Evolutionary conservation across 1,140 invertebrate species (phyloP), one percentile per base, ranked within the genome.

Genomic region (Pentalonia nigronervosa): DNA sequence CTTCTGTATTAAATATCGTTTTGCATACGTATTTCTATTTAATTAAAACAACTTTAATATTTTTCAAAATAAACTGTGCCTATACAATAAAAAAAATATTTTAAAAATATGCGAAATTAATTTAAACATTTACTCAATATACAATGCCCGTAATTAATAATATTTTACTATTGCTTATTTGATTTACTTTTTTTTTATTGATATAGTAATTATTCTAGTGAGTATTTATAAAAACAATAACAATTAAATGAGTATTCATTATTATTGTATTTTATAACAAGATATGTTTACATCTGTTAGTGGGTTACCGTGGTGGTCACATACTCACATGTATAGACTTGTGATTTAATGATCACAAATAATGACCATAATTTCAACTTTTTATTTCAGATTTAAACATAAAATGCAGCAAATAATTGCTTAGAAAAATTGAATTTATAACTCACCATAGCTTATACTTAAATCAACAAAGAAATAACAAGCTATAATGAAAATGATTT

Each of bases 401-500:
- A n/a, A 76, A 76, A 76, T 76, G 17, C 30, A 76, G n/a, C n/a
- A n/a, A 76, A 17, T 3, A 34, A n/a, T 34, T 76, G 14, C 17
- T 67, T 67, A n/a, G 11, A n/a, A 67, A 67, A 30, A 30, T 67
- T n/a, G 0, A 7, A 76, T 17, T 67, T 60, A n/a, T 60, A 67
- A 56, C 25, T 90, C 89, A 90, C 45, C 53, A 90, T 90, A 90
- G 89, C 89, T 90, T 90, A 90, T 90, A 67, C 89, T 90, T 90
- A 90, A 90, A 90, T 90, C 89, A 90, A 90, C 89, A 90, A 90
- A 90, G 89, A 90, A 90, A 90, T 90, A 90, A 90, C 89, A 90
- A 90, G 89, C 89, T 90, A 90, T 90, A 90, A 90, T 90, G 53
- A n/a, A 60, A 90, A 67, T 67, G 21, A 7, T 83, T 83, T 36